phyloP scores from a whole-genome alignment of 2,113 vertebrate species.

The Mastomys natalensis region DNA sequence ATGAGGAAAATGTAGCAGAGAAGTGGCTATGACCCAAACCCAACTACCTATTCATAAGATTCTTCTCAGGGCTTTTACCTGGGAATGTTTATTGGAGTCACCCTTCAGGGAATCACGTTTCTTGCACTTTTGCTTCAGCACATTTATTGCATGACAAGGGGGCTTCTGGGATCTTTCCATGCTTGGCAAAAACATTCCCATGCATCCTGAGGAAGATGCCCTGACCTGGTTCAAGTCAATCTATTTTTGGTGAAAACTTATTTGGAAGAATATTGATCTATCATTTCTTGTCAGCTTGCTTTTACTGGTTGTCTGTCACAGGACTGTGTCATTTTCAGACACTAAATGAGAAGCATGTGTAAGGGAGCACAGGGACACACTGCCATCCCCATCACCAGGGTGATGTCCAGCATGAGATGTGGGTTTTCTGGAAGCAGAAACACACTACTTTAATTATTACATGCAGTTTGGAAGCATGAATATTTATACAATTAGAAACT shows the following conservation, averaged over 20 bases:
- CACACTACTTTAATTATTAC: constrained; percentile 83
- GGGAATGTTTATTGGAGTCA: background rate
- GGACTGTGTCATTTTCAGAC: constrained; percentile 78
- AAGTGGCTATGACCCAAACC: background rate
- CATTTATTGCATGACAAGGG: background rate
- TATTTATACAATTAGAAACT: constrained; percentile 84
- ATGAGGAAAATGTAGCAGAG: background rate
- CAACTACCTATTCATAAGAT: background rate
- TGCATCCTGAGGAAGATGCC: background rate
- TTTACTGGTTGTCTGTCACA: constrained; percentile 72
- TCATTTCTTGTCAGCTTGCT: constrained; percentile 61
- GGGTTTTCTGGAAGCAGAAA: constrained; percentile 80
- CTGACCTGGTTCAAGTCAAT: constrained; percentile 28
- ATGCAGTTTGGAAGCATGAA: constrained; percentile 76
- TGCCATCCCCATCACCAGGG: constrained; percentile 64
- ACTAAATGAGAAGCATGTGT: constrained; percentile 84
- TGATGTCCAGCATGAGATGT: constrained; percentile 73
- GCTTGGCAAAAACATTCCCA: background rate
- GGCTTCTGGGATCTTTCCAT: background rate
- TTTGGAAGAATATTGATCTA: constrained; percentile 57
- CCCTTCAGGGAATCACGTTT: background rate
- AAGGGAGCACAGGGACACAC: constrained; percentile 67
- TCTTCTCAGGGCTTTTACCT: background rate
- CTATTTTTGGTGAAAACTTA: constrained; percentile 51
- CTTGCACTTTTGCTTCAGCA: background rate